These are phyloP conservation scores for Rhagoletis pomonella DNA, from an alignment of 1,140 invertebrate genomes.

Conservation along the genomic window DNA sequence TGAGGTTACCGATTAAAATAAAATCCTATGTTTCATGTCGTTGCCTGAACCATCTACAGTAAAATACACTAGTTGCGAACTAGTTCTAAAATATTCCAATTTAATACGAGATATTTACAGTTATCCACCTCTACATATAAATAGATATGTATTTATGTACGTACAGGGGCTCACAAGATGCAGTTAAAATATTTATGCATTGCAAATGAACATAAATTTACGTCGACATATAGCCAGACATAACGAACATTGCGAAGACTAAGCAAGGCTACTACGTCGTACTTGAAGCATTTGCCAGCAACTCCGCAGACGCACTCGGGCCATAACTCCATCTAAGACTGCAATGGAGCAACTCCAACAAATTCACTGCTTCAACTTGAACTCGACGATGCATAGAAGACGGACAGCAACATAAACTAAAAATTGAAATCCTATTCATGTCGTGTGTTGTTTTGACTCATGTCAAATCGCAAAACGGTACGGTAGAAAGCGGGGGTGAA, in stretches of 20 bases:
- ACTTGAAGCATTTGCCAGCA: slow-evolving; percentile 41
- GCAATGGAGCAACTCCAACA: background rate
- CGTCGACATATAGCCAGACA: slow-evolving; percentile 26
- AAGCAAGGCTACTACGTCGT: background rate
- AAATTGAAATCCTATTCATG: slow-evolving; percentile 52
- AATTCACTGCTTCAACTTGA: slow-evolving; percentile 27
- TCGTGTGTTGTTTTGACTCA: slow-evolving; percentile 49
- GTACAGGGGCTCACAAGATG: background rate
- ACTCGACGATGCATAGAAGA: background rate
- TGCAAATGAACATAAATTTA: slow-evolving; percentile 37
- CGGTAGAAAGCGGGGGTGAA: background rate
- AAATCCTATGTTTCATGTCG: no score
- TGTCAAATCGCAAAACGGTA: slow-evolving; percentile 5
- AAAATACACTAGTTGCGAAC: no score
- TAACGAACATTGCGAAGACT: slow-evolving; percentile 15
- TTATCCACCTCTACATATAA: no score
- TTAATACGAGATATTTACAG: no score
- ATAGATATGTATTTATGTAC: background rate
- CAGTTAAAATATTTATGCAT: slow-evolving; percentile 49
- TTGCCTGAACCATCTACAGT: no score
- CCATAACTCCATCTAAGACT: background rate
- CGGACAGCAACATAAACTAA: slow-evolving; percentile 48
- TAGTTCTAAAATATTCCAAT: no score
- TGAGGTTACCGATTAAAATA: no score
- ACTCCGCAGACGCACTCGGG: slow-evolving; percentile 19